Conservation (phyloP, 64 coral and sea anemone species). For the Hydrozoanthus tunicans region DNA sequence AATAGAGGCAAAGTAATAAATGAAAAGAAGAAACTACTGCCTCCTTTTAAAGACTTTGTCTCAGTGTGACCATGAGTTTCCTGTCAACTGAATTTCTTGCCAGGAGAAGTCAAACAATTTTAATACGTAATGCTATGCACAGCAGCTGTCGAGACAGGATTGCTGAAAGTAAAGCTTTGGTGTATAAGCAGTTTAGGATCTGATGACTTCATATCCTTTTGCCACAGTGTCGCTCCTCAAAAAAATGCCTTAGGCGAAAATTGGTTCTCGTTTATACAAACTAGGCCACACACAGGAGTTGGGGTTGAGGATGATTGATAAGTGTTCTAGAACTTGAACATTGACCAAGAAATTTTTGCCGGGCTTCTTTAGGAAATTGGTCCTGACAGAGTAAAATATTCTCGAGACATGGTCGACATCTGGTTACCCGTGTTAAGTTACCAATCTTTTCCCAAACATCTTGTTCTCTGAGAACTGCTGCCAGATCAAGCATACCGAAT, state of each 20-base stretch:
- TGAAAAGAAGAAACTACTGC: background rate
- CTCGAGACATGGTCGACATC: background rate
- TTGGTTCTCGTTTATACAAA: background rate
- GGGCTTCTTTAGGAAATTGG: background rate
- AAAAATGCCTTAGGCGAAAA: constrained; percentile 1
- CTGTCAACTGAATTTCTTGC: background rate
- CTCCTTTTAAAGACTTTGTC: background rate
- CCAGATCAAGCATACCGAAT: background rate
- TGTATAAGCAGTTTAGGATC: constrained; percentile 10
- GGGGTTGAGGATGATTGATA: background rate
- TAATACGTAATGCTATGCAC: background rate
- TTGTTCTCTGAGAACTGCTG: background rate
- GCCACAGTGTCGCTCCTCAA: background rate
- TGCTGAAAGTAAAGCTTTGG: background rate
- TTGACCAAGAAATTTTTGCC: background rate
- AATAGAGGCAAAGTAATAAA: background rate
- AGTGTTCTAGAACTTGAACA: background rate
- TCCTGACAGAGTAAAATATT: background rate
- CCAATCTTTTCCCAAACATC: background rate
- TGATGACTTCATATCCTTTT: constrained; percentile 44
- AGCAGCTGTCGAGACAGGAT: background rate
- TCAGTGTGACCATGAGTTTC: background rate
- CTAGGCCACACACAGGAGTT: constrained; percentile 15
- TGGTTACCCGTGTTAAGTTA: background rate
- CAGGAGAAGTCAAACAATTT: constrained; percentile 2